Percentiles rank a stretch among this genome's conserved stretches.
phyloP scores from a whole-genome alignment of 2,797 vertebrate species.

The Arnoldichthys spilopterus region DNA sequence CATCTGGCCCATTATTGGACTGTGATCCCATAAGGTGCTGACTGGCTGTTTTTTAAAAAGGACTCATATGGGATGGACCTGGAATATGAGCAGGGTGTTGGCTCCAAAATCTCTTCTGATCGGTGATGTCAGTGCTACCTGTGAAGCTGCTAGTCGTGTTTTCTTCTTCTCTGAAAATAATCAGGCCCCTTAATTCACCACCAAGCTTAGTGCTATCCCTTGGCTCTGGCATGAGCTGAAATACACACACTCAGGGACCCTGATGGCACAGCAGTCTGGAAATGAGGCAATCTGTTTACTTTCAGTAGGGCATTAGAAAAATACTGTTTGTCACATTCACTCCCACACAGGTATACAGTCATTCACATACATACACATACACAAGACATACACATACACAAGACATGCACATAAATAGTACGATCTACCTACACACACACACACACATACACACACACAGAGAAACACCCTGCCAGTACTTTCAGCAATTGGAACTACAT shows the following conservation, averaged over 20 bases:
- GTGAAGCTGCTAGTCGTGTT: slow-evolving; percentile 34
- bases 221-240: slow-evolving; percentile 14
- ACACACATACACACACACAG: slow-evolving; percentile 25
- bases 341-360: slow-evolving; percentile 54
- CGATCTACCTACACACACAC: neutral
- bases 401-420: neutral
- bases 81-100: slow-evolving; percentile 35
- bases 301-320: slow-evolving; percentile 55
- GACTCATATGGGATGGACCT: slow-evolving; percentile 3
- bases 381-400: slow-evolving; percentile 22
- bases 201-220: slow-evolving; percentile 33
- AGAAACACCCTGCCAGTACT: slow-evolving; percentile 19
- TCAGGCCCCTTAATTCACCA: slow-evolving; percentile 31
- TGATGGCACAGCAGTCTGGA: slow-evolving; percentile 28
- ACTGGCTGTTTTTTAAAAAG: slow-evolving; percentile 62
- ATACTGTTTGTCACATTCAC: slow-evolving; percentile 57
- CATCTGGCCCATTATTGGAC: slow-evolving; percentile 67
- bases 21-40: slow-evolving; percentile 65
- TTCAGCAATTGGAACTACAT: slow-evolving; percentile 24
- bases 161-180: slow-evolving; percentile 30
- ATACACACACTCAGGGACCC: slow-evolving; percentile 6
- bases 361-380: slow-evolving; percentile 25
- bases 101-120: slow-evolving; percentile 32
- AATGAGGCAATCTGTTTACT: slow-evolving; percentile 67
- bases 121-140: slow-evolving; percentile 23